phyloP scores from a whole-genome alignment of 1,140 invertebrate species.

The Potamilus streckersoni region DNA sequence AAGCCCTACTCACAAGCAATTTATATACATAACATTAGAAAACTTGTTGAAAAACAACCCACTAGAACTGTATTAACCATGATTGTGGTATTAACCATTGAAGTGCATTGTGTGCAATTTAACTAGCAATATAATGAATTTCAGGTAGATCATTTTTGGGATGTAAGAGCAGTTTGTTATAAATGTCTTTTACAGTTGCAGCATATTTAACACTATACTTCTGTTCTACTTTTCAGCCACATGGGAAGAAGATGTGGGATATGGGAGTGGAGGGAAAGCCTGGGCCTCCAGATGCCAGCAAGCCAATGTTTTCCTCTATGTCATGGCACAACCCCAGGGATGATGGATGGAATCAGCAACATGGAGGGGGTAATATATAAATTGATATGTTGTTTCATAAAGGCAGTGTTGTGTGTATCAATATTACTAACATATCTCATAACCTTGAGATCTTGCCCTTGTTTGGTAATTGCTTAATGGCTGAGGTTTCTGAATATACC shows the following conservation, averaged over 20 bases:
- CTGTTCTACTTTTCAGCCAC: slow-evolving; percentile 22
- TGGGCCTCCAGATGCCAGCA: slow-evolving; percentile 61
- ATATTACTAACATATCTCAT: background rate
- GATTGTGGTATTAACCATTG: no score
- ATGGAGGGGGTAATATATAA: slow-evolving; percentile 13
- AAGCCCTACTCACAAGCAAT: no score
- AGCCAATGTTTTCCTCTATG: slow-evolving; percentile 88
- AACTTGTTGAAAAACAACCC: no score
- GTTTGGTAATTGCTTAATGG: background rate
- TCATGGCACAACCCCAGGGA: slow-evolving; percentile 77
- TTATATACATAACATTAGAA: no score
- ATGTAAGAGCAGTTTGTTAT: background rate
- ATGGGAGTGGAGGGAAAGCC: slow-evolving; percentile 47
- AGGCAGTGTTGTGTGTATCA: background rate
- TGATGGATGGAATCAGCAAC: slow-evolving; percentile 63
- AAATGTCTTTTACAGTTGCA: background rate
- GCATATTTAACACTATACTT: background rate
- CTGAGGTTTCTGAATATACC: no score
- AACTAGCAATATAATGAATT: no score
- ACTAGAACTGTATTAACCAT: no score
- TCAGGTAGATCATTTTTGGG: no score
- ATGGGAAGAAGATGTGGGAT: slow-evolving; percentile 62
- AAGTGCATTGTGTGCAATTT: no score
- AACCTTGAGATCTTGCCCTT: background rate
- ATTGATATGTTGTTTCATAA: background rate